Conservation (phyloP, 2,113 vertebrate genomes). For the Cacatua alba region DNA sequence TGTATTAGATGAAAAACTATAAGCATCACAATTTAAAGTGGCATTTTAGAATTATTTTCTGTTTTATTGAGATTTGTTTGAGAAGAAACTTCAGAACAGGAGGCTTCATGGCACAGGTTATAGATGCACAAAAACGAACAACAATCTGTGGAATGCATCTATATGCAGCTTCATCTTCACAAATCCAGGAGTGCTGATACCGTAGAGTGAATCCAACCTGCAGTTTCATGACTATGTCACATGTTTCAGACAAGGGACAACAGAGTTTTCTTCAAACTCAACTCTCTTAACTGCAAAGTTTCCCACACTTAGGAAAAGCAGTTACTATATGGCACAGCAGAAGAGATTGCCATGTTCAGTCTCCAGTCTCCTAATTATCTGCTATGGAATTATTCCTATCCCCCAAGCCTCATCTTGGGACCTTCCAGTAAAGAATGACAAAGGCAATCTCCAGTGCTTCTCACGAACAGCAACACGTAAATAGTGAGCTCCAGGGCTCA, state of each 20-base stretch:
- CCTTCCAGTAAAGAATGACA: background rate
- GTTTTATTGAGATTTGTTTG: background rate
- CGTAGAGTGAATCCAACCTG: fast-evolving
- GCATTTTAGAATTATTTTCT: background rate
- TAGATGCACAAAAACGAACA: background rate
- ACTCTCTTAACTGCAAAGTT: background rate
- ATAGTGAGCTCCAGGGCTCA: background rate
- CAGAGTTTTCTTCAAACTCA: background rate
- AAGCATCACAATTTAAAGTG: background rate
- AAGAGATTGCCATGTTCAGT: background rate
- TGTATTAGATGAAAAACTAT: background rate
- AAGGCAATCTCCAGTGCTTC: background rate
- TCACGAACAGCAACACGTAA: background rate
- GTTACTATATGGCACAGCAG: background rate
- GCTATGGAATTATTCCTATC: background rate
- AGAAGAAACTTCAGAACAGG: background rate
- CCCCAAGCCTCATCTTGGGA: background rate
- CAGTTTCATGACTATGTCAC: background rate
- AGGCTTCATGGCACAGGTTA: background rate
- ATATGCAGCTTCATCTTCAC: background rate
- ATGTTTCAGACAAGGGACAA: background rate
- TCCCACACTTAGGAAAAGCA: background rate
- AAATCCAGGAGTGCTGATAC: background rate
- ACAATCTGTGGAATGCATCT: background rate
- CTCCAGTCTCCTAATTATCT: background rate